Percentiles rank a stretch among this genome's conserved stretches.
phyloP scores from a whole-genome alignment of 2,888 invertebrate species.

The Ischnura elegans region DNA sequence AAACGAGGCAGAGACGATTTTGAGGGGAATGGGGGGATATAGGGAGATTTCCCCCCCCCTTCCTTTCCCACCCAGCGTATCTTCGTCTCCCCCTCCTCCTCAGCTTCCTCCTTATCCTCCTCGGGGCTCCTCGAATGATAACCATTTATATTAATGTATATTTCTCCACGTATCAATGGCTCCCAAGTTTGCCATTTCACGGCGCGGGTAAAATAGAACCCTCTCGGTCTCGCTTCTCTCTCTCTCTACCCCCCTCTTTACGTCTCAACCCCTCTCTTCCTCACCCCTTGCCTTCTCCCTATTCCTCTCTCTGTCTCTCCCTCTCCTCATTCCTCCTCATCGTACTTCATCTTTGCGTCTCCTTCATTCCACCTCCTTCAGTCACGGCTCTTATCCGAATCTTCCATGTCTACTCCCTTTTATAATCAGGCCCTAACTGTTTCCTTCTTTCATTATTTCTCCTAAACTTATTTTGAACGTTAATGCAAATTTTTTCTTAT shows the following conservation, averaged over 20 bases:
- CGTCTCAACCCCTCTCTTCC: conserved; percentile 40
- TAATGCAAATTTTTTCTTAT: too few relatives aligned
- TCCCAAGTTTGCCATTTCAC: conserved; percentile 72
- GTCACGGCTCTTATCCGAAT: not conserved
- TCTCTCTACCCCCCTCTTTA: conserved; percentile 44
- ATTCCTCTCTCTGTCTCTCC: conserved; percentile 3
- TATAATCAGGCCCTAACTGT: too few relatives aligned
- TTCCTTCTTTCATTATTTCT: not conserved
- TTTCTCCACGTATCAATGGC: conserved; percentile 73
- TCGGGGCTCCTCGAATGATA: conserved; percentile 71
- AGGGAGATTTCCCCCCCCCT: conserved; percentile 57
- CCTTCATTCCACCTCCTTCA: conserved; percentile 38
- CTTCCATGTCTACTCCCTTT: not conserved
- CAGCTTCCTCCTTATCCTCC: conserved; percentile 53
- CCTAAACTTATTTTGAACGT: not conserved
- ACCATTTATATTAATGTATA: conserved; percentile 73
- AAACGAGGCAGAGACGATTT: not conserved
- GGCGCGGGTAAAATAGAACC: conserved; percentile 64
- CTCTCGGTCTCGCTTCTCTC: conserved; percentile 49
- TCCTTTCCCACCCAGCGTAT: not conserved
- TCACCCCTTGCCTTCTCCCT: conserved; percentile 61
- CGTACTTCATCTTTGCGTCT: not conserved
- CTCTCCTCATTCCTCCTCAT: conserved; percentile 48
- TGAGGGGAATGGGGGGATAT: not conserved
- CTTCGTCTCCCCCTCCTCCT: conserved; percentile 3